phyloP scores from a whole-genome alignment of 2,113 vertebrate genomes.

The Nicator chloris region DNA sequence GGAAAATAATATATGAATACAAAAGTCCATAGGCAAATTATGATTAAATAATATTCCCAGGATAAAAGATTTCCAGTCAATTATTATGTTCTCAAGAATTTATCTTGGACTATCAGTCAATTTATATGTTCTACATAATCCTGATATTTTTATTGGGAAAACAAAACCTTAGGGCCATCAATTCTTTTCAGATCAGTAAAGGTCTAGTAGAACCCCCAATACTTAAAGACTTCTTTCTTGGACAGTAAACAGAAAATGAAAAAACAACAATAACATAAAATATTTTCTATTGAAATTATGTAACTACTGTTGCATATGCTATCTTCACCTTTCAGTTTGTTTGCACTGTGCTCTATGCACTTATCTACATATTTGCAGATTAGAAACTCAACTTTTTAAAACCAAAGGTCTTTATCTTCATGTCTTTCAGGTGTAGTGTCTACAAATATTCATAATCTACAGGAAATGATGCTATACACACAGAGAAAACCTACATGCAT shows the following conservation, averaged over 20 bases:
- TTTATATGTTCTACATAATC: not conserved
- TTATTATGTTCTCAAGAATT: not conserved
- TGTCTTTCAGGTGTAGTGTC: not conserved
- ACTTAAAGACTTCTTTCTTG: not conserved
- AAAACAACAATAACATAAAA: not conserved
- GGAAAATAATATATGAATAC: not conserved
- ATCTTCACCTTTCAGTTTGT: not conserved
- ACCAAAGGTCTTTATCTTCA: not conserved
- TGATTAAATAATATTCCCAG: not conserved
- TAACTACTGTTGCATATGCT: not conserved
- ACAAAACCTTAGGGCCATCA: not conserved
- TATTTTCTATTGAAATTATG: not conserved
- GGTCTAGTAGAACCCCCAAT: not conserved
- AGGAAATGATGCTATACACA: not conserved
- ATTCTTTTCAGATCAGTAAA: not conserved
- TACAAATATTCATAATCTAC: not conserved
- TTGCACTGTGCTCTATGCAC: too few species aligned
- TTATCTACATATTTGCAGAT: not conserved
- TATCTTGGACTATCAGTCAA: not conserved
- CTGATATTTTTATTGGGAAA: not conserved
- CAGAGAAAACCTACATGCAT: not conserved
- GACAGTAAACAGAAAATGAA: not conserved
- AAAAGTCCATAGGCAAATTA: not conserved
- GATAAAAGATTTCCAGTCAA: not conserved
- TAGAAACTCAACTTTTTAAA: not conserved